A percentile compares a stretch with the other conserved stretches of the same genome.
These are phyloP conservation scores for Epinotia bilunana DNA, from an alignment of 2,888 invertebrate species.

Conservation along the genomic window DNA sequence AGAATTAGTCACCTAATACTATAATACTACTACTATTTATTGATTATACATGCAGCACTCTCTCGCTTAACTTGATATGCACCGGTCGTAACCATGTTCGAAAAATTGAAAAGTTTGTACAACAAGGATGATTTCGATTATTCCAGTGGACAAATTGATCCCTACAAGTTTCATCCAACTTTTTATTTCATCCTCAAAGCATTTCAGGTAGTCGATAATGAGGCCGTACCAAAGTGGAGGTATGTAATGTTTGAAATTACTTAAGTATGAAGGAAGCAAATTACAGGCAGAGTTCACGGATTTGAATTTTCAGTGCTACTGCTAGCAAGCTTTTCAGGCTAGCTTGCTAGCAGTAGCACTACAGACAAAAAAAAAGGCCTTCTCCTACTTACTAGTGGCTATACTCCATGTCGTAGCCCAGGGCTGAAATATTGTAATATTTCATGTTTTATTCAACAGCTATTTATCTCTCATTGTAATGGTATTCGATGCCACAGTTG, in stretches of 20 bases:
- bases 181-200: conserved; percentile 59
- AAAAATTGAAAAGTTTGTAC: conserved; percentile 57
- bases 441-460: conserved; percentile 49
- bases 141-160: conserved; percentile 58
- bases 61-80: conserved; percentile 1
- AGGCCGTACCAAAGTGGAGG: conserved; percentile 56
- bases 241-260: conserved; percentile 49
- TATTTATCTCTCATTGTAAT: conserved; percentile 47
- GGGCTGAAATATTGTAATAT: not conserved
- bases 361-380: too few relatives aligned
- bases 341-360: too few relatives aligned
- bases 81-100: conserved; percentile 47
- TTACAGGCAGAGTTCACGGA: not conserved
- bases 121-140: conserved; percentile 61
- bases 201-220: conserved; percentile 62
- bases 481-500: conserved; percentile 45
- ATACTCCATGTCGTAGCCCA: not conserved
- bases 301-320: too few relatives aligned
- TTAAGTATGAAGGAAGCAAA: not conserved
- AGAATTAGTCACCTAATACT: conserved; percentile 2
- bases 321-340: too few relatives aligned
- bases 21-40: too few relatives aligned
- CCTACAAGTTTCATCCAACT: conserved; percentile 62
- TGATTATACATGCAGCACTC: not conserved
- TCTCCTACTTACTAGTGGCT: not conserved